These are phyloP conservation scores for Lepidurus arcticus DNA, from an alignment of 1,140 invertebrate species.

Conservation along the genomic window DNA sequence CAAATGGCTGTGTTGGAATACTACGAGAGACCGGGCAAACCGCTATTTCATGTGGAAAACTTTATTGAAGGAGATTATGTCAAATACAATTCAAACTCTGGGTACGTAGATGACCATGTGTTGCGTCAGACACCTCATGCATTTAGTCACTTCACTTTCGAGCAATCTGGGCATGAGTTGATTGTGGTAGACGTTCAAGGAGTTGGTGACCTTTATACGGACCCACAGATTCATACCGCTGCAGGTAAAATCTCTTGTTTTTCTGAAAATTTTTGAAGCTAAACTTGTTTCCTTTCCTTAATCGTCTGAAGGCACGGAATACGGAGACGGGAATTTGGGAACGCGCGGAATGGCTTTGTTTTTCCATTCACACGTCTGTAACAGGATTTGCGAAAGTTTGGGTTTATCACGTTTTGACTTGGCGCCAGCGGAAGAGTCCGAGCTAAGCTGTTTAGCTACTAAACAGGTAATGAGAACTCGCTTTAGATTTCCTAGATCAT, in stretches of 20 bases:
- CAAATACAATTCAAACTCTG: conserved; percentile 60
- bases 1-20: conserved; percentile 57
- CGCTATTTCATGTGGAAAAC: conserved; percentile 55
- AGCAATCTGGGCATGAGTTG: conserved; percentile 54
- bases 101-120: conserved; percentile 52
- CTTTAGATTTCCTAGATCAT: background rate
- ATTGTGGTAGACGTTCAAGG: conserved; percentile 60
- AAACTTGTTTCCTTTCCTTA: conserved; percentile 6
- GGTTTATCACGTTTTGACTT: conserved; percentile 53
- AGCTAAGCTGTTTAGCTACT: background rate
- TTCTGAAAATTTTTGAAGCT: background rate
- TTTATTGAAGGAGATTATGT: conserved; percentile 57
- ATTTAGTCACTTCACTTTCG: conserved; percentile 60
- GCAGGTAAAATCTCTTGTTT: conserved; percentile 40
- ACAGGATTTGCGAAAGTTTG: conserved; percentile 52
- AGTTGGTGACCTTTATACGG: conserved; percentile 58
- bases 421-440: conserved; percentile 43
- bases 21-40: conserved; percentile 47
- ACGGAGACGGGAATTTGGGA: conserved; percentile 56
- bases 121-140: conserved; percentile 54
- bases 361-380: conserved; percentile 56
- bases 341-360: conserved; percentile 57
- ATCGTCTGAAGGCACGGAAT: conserved; percentile 44
- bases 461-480: conserved; percentile 25
- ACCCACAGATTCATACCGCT: conserved; percentile 56